phyloP scores from a whole-genome alignment of 1,140 invertebrate species.

The Drosophila sp. region DNA sequence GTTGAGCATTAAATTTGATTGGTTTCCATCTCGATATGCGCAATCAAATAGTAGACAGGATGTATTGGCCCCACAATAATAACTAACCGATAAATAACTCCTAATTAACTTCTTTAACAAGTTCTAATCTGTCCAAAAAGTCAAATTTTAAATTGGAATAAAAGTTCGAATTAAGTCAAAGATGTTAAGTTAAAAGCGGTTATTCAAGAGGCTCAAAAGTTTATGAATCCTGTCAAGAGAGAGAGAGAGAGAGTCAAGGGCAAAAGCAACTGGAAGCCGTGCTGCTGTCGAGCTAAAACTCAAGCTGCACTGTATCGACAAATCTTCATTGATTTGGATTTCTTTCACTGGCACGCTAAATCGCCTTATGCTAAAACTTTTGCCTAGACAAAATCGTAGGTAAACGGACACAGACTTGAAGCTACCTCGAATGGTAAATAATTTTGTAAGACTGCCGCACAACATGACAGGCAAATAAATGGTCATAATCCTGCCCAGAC shows the following conservation, averaged over 20 bases:
- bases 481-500: slow-evolving; percentile 75
- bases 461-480: slow-evolving; percentile 75
- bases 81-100: background rate
- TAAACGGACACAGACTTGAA: slow-evolving; percentile 18
- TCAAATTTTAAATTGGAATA: slow-evolving; percentile 48
- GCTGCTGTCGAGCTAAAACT: slow-evolving; percentile 18
- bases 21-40: slow-evolving; percentile 48
- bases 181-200: slow-evolving; percentile 39
- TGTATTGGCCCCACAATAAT: background rate
- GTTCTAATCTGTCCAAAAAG: slow-evolving; percentile 30
- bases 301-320: slow-evolving; percentile 45
- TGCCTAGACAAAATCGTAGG: slow-evolving; percentile 15
- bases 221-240: slow-evolving; percentile 32
- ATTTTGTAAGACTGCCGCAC: slow-evolving; percentile 45
- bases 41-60: slow-evolving; percentile 17
- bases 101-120: slow-evolving; percentile 2
- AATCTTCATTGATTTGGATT: slow-evolving; percentile 79
- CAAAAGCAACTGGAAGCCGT: slow-evolving; percentile 53
- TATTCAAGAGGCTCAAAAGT: slow-evolving; percentile 48
- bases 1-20: slow-evolving; percentile 62
- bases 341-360: slow-evolving; percentile 59
- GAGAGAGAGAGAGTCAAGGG: slow-evolving; percentile 23
- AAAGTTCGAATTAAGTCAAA: slow-evolving; percentile 53
- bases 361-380: slow-evolving; percentile 71
- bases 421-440: slow-evolving; percentile 38